phyloP scores from a whole-genome alignment of 2,797 vertebrate species.

The Bradypus variegatus region DNA sequence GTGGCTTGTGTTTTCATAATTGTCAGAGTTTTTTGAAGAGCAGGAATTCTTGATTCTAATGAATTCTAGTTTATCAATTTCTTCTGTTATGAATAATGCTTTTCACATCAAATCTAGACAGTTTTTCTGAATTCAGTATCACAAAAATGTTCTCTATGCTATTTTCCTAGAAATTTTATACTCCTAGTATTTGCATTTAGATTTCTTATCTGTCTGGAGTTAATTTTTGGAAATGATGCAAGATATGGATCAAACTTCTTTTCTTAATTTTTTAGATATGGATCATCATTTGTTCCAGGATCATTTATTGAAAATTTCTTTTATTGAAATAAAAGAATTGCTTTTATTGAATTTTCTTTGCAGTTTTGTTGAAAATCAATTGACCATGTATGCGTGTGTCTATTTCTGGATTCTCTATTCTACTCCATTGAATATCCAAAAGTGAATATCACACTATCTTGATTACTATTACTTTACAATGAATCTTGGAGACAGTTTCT shows the following conservation, averaged over 20 bases:
- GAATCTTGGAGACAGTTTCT: too few species aligned
- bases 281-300: background rate
- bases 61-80: too few species aligned
- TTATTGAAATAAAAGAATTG: too few species aligned
- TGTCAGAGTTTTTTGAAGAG: too few species aligned
- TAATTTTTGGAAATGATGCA: background rate
- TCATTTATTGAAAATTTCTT: background rate
- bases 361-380: too few species aligned
- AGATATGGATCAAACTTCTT: background rate
- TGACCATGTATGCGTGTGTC: too few species aligned
- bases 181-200: background rate
- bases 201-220: background rate
- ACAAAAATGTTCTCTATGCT: background rate
- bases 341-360: too few species aligned
- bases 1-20: too few species aligned
- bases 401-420: background rate
- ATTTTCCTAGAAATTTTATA: background rate
- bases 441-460: background rate
- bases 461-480: too few species aligned
- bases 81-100: background rate
- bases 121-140: background rate
- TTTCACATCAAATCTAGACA: background rate
- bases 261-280: background rate
- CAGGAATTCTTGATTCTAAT: too few species aligned
- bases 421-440: background rate